A percentile compares a stretch with the other conserved stretches of the same genome.
Conservation (phyloP, 1,140 invertebrate species). For the Mizuhopecten yessoensis region DNA sequence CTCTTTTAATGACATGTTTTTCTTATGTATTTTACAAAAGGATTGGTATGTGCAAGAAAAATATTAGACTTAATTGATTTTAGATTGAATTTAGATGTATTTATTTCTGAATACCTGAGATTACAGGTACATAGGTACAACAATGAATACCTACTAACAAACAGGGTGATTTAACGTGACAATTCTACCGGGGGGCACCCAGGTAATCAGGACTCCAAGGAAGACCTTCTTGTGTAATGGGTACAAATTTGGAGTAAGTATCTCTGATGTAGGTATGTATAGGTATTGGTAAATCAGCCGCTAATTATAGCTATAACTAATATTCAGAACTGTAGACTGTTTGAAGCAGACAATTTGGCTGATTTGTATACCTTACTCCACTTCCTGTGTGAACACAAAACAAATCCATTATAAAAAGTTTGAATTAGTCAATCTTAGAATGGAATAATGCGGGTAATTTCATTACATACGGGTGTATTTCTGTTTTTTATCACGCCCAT, state of each 20-base stretch:
- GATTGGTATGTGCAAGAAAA: constrained; percentile 14
- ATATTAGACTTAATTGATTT: constrained; percentile 36
- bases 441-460: no score
- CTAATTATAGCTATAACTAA: neutral
- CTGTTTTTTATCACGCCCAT: no score
- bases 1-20: neutral
- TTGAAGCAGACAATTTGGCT: no score
- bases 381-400: no score
- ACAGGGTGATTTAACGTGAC: neutral
- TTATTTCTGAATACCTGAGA: neutral
- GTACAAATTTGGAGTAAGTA: neutral
- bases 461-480: no score
- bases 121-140: constrained; percentile 1
- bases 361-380: no score
- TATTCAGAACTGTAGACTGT: no score
- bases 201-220: neutral
- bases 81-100: constrained; percentile 36
- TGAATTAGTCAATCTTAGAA: no score
- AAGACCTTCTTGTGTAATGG: no score
- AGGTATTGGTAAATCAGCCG: neutral
- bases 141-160: constrained; percentile 26
- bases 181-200: neutral
- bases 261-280: neutral
- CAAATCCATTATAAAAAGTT: no score
- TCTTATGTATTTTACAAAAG: neutral